phyloP scores from a whole-genome alignment of 2,888 invertebrate genomes.

The Drosophila recens region DNA sequence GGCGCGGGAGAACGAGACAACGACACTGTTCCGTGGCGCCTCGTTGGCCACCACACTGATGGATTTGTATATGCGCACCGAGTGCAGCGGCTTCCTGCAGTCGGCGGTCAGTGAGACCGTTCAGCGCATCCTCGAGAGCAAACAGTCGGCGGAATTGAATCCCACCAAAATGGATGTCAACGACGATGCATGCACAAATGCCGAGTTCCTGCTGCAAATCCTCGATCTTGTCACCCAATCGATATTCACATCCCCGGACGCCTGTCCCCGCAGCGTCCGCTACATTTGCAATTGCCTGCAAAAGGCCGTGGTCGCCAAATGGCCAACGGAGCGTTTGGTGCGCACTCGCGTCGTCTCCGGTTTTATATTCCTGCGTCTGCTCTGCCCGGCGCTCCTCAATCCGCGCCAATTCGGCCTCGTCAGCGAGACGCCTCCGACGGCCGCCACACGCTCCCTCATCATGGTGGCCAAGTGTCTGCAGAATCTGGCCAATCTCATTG shows the following conservation, averaged over 20 bases:
- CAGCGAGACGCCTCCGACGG: slow-evolving; percentile 90
- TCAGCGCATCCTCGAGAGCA: slow-evolving; percentile 94
- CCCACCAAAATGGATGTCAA: slow-evolving; percentile 98
- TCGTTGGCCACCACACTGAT: slow-evolving; percentile 97
- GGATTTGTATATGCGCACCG: slow-evolving; percentile 98
- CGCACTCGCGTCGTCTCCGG: slow-evolving; percentile 98
- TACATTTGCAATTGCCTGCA: slow-evolving; percentile 97
- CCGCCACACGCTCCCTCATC: slow-evolving; percentile 93
- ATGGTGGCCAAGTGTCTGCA: slow-evolving; percentile 99
- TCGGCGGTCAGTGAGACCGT: slow-evolving; percentile 96
- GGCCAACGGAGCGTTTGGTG: slow-evolving; percentile 97
- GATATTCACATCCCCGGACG: slow-evolving; percentile 97
- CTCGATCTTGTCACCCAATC: slow-evolving; percentile 94
- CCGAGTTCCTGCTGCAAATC: slow-evolving; percentile 95
- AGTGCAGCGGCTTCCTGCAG: slow-evolving; percentile 95
- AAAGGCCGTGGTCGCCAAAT: slow-evolving; percentile 95
- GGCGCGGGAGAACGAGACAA: slow-evolving; percentile 93
- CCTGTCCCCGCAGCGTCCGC: slow-evolving; percentile 95
- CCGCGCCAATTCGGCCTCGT: slow-evolving; percentile 97
- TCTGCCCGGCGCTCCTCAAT: slow-evolving; percentile 97
- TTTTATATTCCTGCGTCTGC: slow-evolving; percentile 96
- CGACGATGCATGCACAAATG: slow-evolving; percentile 97
- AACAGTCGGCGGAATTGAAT: slow-evolving; percentile 97
- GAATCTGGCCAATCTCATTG: slow-evolving; percentile 97
- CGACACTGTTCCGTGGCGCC: slow-evolving; percentile 96